Evolutionary conservation across 2,113 vertebrate species (phyloP).

Genomic region (Chionodraco myersi): DNA sequence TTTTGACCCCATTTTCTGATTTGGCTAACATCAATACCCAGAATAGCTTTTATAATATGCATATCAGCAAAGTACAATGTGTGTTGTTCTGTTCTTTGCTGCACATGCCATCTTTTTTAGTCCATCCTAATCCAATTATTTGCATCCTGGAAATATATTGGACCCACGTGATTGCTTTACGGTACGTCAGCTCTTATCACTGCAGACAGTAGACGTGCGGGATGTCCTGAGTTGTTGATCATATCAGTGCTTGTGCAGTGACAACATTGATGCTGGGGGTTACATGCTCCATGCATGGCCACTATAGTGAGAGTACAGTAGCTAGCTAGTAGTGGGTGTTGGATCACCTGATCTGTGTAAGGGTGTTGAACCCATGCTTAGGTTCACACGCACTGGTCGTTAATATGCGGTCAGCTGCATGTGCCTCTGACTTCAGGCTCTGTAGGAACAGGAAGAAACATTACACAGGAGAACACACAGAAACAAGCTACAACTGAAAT

Average conservation of each 20-base stretch:
- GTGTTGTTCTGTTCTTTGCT: background rate
- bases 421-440: constrained; percentile 20
- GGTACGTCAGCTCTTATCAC: too few relatives aligned
- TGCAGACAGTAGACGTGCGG: background rate
- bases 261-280: background rate
- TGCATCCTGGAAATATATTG: background rate
- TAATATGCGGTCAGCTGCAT: constrained; percentile 24
- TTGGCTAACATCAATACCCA: background rate
- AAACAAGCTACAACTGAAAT: background rate
- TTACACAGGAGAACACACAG: background rate
- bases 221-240: background rate
- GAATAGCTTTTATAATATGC: constrained; percentile 26
- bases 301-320: background rate
- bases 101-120: background rate
- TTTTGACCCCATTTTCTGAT: constrained; percentile 60
- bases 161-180: too few relatives aligned
- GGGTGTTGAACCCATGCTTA: background rate
- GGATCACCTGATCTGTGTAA: constrained; percentile 23
- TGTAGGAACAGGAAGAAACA: background rate
- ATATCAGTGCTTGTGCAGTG: background rate
- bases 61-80: background rate
- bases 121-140: background rate
- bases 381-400: constrained; percentile 16
- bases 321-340: background rate
- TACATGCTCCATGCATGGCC: background rate